phyloP scores from a whole-genome alignment of 2,888 invertebrate species.

The Tipula lateralis region DNA sequence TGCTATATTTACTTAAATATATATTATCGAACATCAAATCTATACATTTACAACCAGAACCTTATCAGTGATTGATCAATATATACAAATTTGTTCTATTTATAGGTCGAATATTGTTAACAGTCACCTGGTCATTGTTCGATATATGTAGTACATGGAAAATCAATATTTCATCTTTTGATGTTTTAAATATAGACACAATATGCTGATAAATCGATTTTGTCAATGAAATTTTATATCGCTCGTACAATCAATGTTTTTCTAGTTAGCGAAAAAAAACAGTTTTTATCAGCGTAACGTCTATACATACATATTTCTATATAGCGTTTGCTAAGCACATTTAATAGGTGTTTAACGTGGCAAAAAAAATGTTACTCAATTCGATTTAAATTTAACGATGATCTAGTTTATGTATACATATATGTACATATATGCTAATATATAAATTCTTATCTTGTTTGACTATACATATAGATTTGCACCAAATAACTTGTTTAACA shows the following conservation, averaged over 20 bases:
- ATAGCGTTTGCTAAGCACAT: neutral
- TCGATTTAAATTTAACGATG: neutral
- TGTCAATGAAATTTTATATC: neutral
- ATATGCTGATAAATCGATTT: neutral
- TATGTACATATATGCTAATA: neutral
- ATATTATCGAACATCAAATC: neutral
- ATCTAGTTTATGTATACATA: neutral
- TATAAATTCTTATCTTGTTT: neutral
- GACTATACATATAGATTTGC: neutral
- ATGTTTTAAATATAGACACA: neutral
- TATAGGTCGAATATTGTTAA: neutral
- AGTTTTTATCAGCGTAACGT: neutral
- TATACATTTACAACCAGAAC: neutral
- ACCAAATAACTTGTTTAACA: neutral
- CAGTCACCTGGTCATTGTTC: neutral
- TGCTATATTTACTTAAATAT: neutral
- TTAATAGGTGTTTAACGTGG: neutral
- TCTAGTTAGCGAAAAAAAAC: neutral
- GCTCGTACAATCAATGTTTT: neutral
- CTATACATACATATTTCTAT: neutral
- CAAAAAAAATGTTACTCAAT: neutral
- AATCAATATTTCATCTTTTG: slow-evolving; percentile 11
- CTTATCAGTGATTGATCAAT: slow-evolving; percentile 4
- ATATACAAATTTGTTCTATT: neutral
- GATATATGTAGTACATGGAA: neutral